A percentile compares a stretch with the other conserved stretches of the same genome.
phyloP scores from a whole-genome alignment of 2,113 vertebrate genomes.

The Psilopogon haemacephalus region DNA sequence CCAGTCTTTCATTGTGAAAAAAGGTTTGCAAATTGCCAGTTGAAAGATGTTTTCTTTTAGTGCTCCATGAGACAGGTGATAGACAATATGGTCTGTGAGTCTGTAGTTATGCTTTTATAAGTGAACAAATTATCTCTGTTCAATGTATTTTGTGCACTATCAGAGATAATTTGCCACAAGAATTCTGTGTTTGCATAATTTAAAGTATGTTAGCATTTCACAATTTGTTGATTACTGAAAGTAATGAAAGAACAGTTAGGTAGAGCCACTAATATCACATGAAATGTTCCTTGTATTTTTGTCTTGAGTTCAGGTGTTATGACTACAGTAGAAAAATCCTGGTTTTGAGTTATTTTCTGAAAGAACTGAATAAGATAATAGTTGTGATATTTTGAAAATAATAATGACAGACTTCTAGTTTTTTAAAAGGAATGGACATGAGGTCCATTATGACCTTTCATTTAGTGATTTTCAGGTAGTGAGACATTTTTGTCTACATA shows the following conservation, averaged over 20 bases:
- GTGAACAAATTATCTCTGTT: not conserved
- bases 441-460: not conserved
- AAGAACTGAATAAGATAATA: not conserved
- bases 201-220: not conserved
- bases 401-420: not conserved
- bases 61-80: not conserved
- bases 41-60: not conserved
- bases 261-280: not conserved
- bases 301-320: not conserved
- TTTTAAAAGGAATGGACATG: not conserved
- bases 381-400: not conserved
- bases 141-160: not conserved
- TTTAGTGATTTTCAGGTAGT: not conserved
- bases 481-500: not conserved
- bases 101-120: not conserved
- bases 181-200: not conserved
- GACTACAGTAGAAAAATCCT: not conserved
- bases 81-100: not conserved
- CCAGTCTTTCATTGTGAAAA: not conserved
- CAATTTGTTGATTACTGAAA: not conserved
- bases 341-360: not conserved
- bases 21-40: not conserved
- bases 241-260: not conserved
- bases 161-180: not conserved
- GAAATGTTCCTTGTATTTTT: constrained; percentile 9